phyloP scores from a whole-genome alignment of 2,888 invertebrate species.

The Dasypolia templi region DNA sequence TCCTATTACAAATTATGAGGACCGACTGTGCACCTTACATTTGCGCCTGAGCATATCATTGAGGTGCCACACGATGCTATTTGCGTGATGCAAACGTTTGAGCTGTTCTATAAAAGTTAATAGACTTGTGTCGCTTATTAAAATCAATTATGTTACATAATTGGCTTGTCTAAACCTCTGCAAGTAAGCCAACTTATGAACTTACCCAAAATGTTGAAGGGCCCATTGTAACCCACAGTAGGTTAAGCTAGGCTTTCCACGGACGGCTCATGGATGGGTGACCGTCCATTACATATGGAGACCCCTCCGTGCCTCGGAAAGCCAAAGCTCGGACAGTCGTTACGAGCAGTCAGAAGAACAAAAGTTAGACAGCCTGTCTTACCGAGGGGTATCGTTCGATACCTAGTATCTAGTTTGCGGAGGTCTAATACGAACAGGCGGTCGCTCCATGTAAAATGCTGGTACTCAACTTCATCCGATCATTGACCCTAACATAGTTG shows the following conservation, averaged over 20 bases:
- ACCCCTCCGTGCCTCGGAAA: not conserved
- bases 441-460: not conserved
- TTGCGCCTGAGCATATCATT: not conserved
- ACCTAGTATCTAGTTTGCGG: no score
- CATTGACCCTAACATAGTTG: not conserved
- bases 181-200: not conserved
- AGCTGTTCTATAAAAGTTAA: not conserved
- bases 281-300: not conserved
- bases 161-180: not conserved
- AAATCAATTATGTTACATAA: not conserved
- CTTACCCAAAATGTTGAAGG: not conserved
- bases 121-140: not conserved
- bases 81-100: not conserved
- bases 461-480: not conserved
- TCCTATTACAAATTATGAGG: not conserved
- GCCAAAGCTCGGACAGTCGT: not conserved
- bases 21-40: slow-evolving; percentile 2
- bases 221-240: not conserved
- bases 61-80: not conserved
- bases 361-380: not conserved
- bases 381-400: not conserved
- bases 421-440: no score
- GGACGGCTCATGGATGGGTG: not conserved
- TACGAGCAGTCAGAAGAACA: not conserved
- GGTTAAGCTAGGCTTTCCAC: not conserved